Evolutionary conservation across 2,888 invertebrate species (phyloP).

Genomic region (Corbicula japonica): DNA sequence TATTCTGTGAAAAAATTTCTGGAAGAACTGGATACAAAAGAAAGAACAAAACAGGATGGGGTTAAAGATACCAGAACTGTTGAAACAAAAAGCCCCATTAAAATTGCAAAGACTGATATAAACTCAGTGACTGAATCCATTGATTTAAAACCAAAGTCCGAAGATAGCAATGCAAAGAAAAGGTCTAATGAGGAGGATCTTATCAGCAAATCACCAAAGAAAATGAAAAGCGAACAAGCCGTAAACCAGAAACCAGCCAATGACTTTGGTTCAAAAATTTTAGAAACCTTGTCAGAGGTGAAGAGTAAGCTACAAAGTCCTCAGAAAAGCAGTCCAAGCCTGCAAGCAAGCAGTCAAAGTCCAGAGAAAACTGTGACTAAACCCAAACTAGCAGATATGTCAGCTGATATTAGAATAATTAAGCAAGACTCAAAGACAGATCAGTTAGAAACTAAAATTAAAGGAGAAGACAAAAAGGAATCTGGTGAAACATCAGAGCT

Average conservation of each 20-base stretch:
- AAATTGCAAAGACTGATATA: too few relatives aligned
- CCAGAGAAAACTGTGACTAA: conserved; percentile 31
- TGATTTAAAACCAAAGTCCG: not conserved
- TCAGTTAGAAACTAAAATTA: not conserved
- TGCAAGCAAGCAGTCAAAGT: conserved; percentile 8
- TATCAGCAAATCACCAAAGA: not conserved
- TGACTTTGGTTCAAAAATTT: conserved; percentile 41
- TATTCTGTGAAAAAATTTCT: conserved; percentile 20
- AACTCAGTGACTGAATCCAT: not conserved
- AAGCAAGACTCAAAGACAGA: not conserved
- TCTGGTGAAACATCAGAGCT: conserved; percentile 48
- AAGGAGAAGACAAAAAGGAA: not conserved
- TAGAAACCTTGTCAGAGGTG: conserved; percentile 41
- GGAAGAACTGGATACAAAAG: conserved; percentile 11
- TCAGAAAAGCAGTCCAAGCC: conserved; percentile 19
- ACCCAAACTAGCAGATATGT: not conserved
- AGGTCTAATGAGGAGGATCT: conserved; percentile 7
- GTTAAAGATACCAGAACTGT: not conserved
- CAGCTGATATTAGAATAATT: conserved; percentile 4
- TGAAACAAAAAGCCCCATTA: too few relatives aligned
- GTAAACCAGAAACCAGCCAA: conserved; percentile 9
- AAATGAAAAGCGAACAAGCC: conserved; percentile 7
- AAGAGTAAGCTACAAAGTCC: conserved; percentile 33
- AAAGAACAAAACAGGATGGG: not conserved
- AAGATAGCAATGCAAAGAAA: not conserved